Evolutionary conservation across 2,888 invertebrate genomes (phyloP).

Genomic region (Acrobasis consociella): DNA sequence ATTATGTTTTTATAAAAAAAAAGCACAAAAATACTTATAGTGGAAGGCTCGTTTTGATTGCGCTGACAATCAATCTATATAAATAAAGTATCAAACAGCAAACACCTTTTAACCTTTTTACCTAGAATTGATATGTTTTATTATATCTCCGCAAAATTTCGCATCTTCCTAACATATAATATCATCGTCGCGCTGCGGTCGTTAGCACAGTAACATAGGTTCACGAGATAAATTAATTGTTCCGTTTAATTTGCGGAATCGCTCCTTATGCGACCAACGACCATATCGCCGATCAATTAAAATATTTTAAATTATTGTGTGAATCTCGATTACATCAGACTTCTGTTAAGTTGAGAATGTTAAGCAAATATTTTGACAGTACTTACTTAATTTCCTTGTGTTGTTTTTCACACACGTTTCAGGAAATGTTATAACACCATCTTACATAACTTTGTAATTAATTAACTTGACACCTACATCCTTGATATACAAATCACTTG

Average conservation of each 20-base stretch:
- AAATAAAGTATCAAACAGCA: no score
- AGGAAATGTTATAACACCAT: background rate
- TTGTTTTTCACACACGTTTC: background rate
- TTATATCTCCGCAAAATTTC: no score
- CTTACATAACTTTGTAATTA: no score
- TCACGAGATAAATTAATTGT: constrained; percentile 32
- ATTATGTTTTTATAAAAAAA: no score
- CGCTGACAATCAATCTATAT: no score
- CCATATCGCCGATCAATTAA: constrained; percentile 14
- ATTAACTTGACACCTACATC: no score
- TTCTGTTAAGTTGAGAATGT: background rate
- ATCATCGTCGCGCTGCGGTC: background rate
- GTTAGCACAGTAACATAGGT: constrained; percentile 23
- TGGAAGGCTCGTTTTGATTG: no score
- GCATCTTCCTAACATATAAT: no score
- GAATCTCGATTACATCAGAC: constrained; percentile 1
- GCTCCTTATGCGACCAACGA: constrained; percentile 2
- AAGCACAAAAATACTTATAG: no score
- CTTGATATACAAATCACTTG: no score
- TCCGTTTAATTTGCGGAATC: constrained; percentile 24
- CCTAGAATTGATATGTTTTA: no score
- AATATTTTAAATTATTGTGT: constrained; percentile 1
- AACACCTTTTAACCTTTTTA: no score
- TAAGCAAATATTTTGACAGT: background rate
- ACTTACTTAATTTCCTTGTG: constrained; percentile 1